phyloP scores from a whole-genome alignment of 2,797 vertebrate genomes.

The Acrocephalus scirpaceus region DNA sequence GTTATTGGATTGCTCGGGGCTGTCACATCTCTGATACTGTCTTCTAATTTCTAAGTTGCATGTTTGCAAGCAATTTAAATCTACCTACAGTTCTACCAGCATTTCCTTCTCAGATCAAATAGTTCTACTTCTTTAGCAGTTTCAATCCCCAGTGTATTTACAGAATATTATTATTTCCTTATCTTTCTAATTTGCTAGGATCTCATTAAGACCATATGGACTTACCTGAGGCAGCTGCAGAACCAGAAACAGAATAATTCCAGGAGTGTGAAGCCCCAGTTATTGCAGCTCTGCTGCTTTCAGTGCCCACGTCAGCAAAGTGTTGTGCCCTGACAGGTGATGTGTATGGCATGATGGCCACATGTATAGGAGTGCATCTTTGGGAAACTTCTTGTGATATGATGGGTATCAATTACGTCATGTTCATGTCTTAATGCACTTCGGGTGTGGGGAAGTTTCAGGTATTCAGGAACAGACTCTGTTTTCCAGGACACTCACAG shows the following conservation, averaged over 20 bases:
- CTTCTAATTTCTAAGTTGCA: neutral
- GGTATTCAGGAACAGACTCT: neutral
- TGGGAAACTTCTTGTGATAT: neutral
- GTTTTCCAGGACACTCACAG: neutral
- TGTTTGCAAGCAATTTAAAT: neutral
- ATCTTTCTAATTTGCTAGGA: neutral
- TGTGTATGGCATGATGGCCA: accelerated
- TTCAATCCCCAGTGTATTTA: neutral
- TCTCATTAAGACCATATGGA: neutral
- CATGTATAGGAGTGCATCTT: neutral
- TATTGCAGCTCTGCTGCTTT: neutral
- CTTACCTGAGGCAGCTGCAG: neutral
- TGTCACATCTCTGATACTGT: neutral
- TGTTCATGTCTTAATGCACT: neutral
- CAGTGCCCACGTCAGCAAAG: neutral
- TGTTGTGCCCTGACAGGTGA: neutral
- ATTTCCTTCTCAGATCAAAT: neutral
- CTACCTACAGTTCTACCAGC: neutral
- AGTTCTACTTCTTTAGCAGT: neutral
- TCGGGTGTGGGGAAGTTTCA: neutral
- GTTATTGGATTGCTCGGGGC: neutral
- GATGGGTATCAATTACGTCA: neutral
- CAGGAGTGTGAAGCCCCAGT: neutral
- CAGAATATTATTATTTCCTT: neutral
- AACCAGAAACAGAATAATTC: neutral